phyloP scores from a whole-genome alignment of 2,113 vertebrate genomes.

The Antechinus stuartii region DNA sequence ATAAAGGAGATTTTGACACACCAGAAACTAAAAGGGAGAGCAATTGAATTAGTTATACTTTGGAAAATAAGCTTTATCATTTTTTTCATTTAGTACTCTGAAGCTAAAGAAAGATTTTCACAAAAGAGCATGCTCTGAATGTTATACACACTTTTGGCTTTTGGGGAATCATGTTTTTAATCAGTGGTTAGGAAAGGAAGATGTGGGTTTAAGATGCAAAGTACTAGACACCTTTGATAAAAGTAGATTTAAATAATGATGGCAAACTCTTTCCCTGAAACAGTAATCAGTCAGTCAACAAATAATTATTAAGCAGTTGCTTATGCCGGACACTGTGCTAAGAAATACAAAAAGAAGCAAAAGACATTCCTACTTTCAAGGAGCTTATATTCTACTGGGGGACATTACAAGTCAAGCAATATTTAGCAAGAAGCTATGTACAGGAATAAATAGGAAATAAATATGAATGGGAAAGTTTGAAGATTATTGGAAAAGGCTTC shows the following conservation, averaged over 20 bases:
- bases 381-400: background rate
- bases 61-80: slow-evolving; percentile 53
- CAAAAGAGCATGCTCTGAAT: slow-evolving; percentile 59
- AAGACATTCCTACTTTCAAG: background rate
- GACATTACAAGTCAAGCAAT: background rate
- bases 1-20: slow-evolving; percentile 66
- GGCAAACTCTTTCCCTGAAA: slow-evolving; percentile 17
- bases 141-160: slow-evolving; percentile 58
- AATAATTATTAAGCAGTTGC: background rate
- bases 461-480: background rate
- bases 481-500: background rate
- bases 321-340: background rate
- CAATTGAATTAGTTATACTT: slow-evolving; percentile 73
- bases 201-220: slow-evolving; percentile 49
- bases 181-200: slow-evolving; percentile 49
- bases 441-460: background rate
- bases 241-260: background rate
- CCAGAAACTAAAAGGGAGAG: slow-evolving; percentile 66
- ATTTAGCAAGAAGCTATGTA: background rate
- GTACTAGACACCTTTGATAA: slow-evolving; percentile 23
- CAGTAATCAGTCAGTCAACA: background rate
- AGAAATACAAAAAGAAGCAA: background rate
- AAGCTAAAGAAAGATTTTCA: slow-evolving; percentile 56
- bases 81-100: slow-evolving; percentile 27
- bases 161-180: slow-evolving; percentile 52